Percentiles rank a stretch among this genome's conserved stretches.
phyloP scores from a whole-genome alignment of 2,797 vertebrate species.

The Siniperca obscura region DNA sequence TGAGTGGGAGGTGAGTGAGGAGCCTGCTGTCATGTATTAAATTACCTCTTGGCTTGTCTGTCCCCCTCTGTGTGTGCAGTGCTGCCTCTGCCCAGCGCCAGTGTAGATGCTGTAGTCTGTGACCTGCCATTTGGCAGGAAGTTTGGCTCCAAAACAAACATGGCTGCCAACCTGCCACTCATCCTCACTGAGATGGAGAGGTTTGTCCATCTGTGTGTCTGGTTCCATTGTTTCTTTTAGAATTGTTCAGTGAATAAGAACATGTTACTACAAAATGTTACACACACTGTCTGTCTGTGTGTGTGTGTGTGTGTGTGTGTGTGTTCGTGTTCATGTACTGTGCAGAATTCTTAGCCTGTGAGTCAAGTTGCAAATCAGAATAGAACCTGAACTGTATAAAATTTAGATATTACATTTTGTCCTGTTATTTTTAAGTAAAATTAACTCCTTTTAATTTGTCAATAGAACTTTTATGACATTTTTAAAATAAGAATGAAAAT shows the following conservation, averaged over 20 bases:
- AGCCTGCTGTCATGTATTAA: slow-evolving; percentile 39
- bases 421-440: background rate
- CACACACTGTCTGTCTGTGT: slow-evolving; percentile 18
- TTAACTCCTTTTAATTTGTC: background rate
- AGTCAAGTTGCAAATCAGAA: background rate
- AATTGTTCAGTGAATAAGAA: slow-evolving; percentile 20
- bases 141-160: slow-evolving; percentile 86
- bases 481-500: background rate
- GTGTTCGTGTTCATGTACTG: background rate
- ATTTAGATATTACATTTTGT: background rate
- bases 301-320: slow-evolving; percentile 24
- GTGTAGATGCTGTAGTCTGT: slow-evolving; percentile 89
- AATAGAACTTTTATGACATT: background rate
- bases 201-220: slow-evolving; percentile 63
- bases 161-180: slow-evolving; percentile 80
- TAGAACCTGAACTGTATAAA: background rate
- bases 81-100: slow-evolving; percentile 86
- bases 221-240: background rate
- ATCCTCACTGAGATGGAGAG: slow-evolving; percentile 93
- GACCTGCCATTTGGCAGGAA: slow-evolving; percentile 96
- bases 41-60: slow-evolving; percentile 45
- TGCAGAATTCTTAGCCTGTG: background rate
- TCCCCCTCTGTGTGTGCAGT: slow-evolving; percentile 74
- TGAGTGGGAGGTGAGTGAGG: slow-evolving; percentile 23
- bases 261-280: background rate